Base-by-base conservation (phyloP, 1,140 invertebrate genomes). In the Dreissena polymorpha region DNA sequence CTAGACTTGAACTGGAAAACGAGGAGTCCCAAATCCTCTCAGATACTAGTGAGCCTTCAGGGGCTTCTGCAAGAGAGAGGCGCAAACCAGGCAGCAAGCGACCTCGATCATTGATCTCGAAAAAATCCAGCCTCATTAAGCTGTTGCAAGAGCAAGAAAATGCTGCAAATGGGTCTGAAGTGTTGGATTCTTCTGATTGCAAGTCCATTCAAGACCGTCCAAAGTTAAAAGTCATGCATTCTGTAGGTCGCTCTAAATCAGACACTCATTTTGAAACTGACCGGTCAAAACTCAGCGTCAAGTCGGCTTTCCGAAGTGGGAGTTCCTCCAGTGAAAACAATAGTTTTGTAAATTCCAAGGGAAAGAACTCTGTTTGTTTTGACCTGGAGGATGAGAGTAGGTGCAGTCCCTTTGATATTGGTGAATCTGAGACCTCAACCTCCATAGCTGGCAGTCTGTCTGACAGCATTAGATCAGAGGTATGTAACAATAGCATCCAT, bases 351-450 rank as follows among this genome's bases (percentile, higher is more conserved):
- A 16, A 16, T 14, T 70, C 65, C 0, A 82, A 74, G 70, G 79
- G 79, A 74, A 73, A 65, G 55, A 82, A 82, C 63, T 72, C 79
- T 55, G 79, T 82, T 25, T 53, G 21, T 21, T 82, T 82, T 74
- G 79, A 82, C 64, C 23, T 82, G 21, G 71, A 82, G 14, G 79
- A 82, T 74, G 50, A 7, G 51, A 82, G 79, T 39, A 63, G 72
- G 49, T 82, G 79, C 51, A 64, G 55, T 68, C 68, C 79, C 57
- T 72, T 64, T 55, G 79, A 82, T 82, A 72, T 82, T 25, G 79
- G 79, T 50, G 79, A 82, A 25, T 82, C 79, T 49, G 79, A 82
- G 53, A 82, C 79, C 23, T 82, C 79, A 12, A 82, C 79, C 21
- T 82, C 79, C 25, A 14, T 82, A 6, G 63, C 69, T 16, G 79